Evolutionary conservation across 2,888 invertebrate species (phyloP).

Genomic region (Callosobruchus maculatus): DNA sequence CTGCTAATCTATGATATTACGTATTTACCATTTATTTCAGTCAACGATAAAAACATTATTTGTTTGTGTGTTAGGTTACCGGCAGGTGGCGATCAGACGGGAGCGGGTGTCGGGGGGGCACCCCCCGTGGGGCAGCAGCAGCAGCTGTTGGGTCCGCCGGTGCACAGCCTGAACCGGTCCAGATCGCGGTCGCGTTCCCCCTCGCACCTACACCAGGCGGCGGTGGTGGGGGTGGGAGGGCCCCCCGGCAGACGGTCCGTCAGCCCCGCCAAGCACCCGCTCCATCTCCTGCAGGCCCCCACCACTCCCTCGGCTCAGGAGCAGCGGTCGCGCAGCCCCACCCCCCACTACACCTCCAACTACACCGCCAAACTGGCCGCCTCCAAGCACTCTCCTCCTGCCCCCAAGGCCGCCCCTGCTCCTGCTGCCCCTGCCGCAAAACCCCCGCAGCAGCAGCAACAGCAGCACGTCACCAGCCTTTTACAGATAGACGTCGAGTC

Average conservation of each 20-base stretch:
- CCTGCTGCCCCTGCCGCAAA: not conserved
- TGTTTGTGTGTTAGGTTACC: too few species aligned
- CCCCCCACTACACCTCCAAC: constrained; percentile 42
- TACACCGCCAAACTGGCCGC: constrained; percentile 46
- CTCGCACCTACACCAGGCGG: constrained; percentile 32
- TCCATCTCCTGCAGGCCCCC: constrained; percentile 32
- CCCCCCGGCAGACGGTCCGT: constrained; percentile 34
- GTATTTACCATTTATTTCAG: too few species aligned
- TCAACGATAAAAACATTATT: too few species aligned
- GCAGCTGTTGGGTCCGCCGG: constrained; percentile 45
- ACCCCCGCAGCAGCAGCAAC: not conserved
- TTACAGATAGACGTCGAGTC: constrained; percentile 48
- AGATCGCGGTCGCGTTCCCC: constrained; percentile 46
- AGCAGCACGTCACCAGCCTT: constrained; percentile 44
- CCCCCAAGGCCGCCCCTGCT: constrained; percentile 14
- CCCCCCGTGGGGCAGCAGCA: constrained; percentile 10
- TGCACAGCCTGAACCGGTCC: constrained; percentile 46
- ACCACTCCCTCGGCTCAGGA: too few species aligned
- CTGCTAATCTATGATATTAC: too few species aligned
- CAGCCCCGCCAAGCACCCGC: constrained; percentile 35
- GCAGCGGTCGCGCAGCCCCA: constrained; percentile 50
- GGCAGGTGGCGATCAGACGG: too few species aligned
- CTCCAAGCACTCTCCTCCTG: not conserved
- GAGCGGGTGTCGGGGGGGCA: too few species aligned
- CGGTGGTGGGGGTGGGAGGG: not conserved